Base-by-base conservation (phyloP, 2,888 invertebrate species). In the Troilus luridus region DNA sequence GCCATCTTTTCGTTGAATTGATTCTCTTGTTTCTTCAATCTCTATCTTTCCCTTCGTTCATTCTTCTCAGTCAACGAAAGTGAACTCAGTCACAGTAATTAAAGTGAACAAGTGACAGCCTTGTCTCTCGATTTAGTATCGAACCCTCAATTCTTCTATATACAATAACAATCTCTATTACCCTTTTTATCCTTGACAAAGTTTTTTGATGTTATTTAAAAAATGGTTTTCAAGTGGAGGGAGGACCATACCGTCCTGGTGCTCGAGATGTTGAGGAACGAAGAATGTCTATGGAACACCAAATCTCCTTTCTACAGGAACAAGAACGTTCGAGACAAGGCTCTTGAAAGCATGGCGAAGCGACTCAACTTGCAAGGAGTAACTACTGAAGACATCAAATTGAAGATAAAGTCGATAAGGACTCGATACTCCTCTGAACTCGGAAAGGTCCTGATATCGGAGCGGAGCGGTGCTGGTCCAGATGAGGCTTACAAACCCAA, bases 201-300 rank as follows among this genome's bases (percentile, higher is more conserved):
- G 67, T 67, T 41, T 67, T 41, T 8, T 77, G 72, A 77, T 24
- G 9, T 27, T 0, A 7, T 1, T 77, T 41, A 27, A 19, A 59
- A 17, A 77, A 77, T 77, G 72, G 72, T 77, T 11, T 77, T 77
- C 72, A 77, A 77, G 41, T 77, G 72, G 72, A 77, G 72, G 27
- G 72, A 77, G 19, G 72, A 77, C 19, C 24, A 77, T 19, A 77
- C 72, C 9, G 19, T 77, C 27, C 17, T 77, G 41, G 72, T 77
- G 3, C 72, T 77, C 27, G 72, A 77, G 6, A 5, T 77, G 17
- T 19, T 77, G 27, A 77, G 8, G 10, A 77, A 77, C 7, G 27
- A 77, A 77, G 17, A 77, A 41, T 77, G 72, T 17, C 17, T 77
- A 27, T 77, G 72, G 72, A 41, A 77, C 17, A 77, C 27, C 17